These are phyloP conservation scores for Platyrinchus mystaceus DNA, from an alignment of 2,797 vertebrate species.

Conservation along the genomic window DNA sequence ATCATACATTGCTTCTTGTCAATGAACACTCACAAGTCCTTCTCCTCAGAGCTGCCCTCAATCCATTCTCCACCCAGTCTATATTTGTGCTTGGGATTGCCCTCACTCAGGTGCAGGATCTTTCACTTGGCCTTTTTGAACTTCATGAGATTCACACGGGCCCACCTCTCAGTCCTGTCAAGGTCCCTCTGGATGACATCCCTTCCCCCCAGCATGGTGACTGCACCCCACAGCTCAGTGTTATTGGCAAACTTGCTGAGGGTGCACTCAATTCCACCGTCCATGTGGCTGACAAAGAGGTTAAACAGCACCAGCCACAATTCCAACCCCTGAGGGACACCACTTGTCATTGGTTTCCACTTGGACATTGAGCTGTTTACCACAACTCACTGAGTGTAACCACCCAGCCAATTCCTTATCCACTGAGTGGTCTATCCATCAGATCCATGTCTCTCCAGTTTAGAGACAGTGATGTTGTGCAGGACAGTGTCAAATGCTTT, in stretches of 20 bases:
- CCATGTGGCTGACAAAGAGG: neutral
- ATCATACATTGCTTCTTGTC: neutral
- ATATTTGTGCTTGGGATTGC: neutral
- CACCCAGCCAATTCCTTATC: neutral
- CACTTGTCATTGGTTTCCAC: neutral
- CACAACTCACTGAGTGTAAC: neutral
- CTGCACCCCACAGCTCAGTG: neutral
- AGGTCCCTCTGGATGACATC: neutral
- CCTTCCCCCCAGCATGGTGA: neutral
- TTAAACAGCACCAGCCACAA: neutral
- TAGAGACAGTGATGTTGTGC: neutral
- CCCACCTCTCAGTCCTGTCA: neutral
- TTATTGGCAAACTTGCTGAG: neutral
- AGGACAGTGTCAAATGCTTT: neutral
- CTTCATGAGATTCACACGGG: neutral
- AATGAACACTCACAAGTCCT: neutral
- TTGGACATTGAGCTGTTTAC: neutral
- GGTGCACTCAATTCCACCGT: neutral
- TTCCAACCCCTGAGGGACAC: neutral
- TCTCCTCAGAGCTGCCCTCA: neutral
- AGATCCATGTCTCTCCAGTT: neutral
- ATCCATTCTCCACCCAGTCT: neutral
- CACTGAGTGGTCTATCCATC: neutral
- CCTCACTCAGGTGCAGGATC: neutral
- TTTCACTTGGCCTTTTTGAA: neutral